Conservation (phyloP, 2,888 invertebrate species). For the Muscina levida region DNA sequence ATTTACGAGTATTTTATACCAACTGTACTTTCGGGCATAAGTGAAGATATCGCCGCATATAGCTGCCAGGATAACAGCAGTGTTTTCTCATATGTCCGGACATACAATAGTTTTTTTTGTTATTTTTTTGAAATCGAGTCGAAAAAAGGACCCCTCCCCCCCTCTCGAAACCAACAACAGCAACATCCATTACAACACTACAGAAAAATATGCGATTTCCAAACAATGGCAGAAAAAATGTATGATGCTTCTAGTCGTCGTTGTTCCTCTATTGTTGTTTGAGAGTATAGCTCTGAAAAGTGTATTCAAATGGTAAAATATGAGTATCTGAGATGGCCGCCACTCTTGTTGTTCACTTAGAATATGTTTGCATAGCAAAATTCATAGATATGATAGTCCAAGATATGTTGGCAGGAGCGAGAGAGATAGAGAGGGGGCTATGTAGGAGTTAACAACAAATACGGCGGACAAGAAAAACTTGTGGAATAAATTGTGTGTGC, state of each 20-base stretch:
- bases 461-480: constrained; percentile 31
- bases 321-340: constrained; percentile 18
- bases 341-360: constrained; percentile 19
- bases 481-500: constrained; percentile 33
- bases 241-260: no score
- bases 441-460: no score
- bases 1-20: constrained; percentile 36
- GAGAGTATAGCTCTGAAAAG: not conserved
- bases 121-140: no score
- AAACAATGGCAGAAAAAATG: constrained; percentile 23
- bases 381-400: constrained; percentile 1
- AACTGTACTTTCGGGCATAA: constrained; percentile 17
- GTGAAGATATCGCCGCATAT: not conserved
- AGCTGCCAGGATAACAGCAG: no score
- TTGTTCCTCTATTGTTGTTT: constrained; percentile 27
- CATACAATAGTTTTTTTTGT: no score
- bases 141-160: no score
- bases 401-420: not conserved
- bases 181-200: no score
- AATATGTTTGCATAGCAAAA: constrained; percentile 31
- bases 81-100: no score
- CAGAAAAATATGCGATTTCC: not conserved
- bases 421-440: not conserved
- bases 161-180: no score
- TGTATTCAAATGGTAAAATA: constrained; percentile 32